A percentile compares a stretch with the other conserved stretches of the same genome.
These are phyloP conservation scores for Crotalus helleri DNA, from an alignment of 2,113 vertebrate species.

Conservation along the genomic window DNA sequence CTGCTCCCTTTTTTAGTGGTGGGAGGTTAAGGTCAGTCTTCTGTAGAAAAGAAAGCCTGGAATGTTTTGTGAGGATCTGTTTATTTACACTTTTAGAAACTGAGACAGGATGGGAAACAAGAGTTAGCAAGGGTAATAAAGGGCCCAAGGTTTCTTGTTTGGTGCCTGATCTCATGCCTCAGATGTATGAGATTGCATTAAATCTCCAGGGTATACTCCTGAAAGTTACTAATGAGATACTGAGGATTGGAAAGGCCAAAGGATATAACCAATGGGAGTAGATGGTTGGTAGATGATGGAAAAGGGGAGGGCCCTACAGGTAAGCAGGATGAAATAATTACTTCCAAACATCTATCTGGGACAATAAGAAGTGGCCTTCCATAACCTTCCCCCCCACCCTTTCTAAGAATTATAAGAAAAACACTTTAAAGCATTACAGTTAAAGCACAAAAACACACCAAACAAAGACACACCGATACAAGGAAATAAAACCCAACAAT, in stretches of 20 bases:
- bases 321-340: background rate
- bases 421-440: background rate
- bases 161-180: background rate
- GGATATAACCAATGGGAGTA: background rate
- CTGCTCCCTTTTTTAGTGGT: background rate
- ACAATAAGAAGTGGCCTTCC: background rate
- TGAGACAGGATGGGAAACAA: constrained; percentile 13
- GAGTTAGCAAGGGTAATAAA: background rate
- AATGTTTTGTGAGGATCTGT: constrained; percentile 14
- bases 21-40: background rate
- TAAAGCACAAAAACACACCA: background rate
- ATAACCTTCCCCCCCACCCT: background rate
- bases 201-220: background rate
- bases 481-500: background rate
- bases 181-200: background rate
- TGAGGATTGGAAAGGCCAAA: background rate
- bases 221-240: background rate
- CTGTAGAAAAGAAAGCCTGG: background rate
- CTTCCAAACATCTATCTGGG: background rate
- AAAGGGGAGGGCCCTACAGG: background rate
- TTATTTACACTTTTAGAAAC: constrained; percentile 9
- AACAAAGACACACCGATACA: background rate
- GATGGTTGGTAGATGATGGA: background rate
- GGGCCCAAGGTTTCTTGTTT: background rate
- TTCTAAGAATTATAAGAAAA: background rate